Evolutionary conservation across 2,888 invertebrate genomes (phyloP), one percentile per base, ranked within the genome.

Genomic region (Microplitis manilae): DNA sequence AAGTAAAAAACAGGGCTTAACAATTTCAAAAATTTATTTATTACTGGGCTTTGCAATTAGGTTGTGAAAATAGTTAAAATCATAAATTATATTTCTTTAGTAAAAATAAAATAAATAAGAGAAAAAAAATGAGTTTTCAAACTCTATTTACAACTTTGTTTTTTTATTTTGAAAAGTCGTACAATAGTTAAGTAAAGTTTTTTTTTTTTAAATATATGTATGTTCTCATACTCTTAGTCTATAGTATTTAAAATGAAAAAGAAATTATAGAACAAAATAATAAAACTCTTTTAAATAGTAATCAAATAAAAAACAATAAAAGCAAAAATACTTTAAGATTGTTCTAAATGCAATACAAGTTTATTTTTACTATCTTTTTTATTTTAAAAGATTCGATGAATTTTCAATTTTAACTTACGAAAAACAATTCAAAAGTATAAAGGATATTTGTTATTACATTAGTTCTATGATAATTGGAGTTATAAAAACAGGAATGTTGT

Each of bases 121-220:
- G 15, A 15, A 39, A 68, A 20, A 75, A 64, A 68, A 59, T 68
- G 71, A 77, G 73, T 65, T 73, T 68, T 74, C 74, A 74, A 75
- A 79, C 77, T 75, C 77, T 64, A 79, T 79, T 79, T 75, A 76
- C 68, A 69, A 77, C 68, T 77, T 64, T 74, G 67, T 68, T 15
- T 68, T 6, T 39, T 68, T 15, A 40, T 40, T 7, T 13, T 20
- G 13, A 2, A 13, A 50, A 50, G 50, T 50, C 50, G 13, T 50
- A 50, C 5, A 9, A 5, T 2, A 9, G 9, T 13, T 13, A 50
- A 50, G 50, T 50, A 9, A 50, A 0, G 9, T 50, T 50, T 50
- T 50, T 2, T 30, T 20, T 30, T 30, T 30, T 30, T 30, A 4
- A 30, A 30, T 30, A 30, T 30, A 30, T 30, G 30, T 30, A 30